phyloP scores from a whole-genome alignment of 2,797 vertebrate species.

The Otolemur crassicaudatus region DNA sequence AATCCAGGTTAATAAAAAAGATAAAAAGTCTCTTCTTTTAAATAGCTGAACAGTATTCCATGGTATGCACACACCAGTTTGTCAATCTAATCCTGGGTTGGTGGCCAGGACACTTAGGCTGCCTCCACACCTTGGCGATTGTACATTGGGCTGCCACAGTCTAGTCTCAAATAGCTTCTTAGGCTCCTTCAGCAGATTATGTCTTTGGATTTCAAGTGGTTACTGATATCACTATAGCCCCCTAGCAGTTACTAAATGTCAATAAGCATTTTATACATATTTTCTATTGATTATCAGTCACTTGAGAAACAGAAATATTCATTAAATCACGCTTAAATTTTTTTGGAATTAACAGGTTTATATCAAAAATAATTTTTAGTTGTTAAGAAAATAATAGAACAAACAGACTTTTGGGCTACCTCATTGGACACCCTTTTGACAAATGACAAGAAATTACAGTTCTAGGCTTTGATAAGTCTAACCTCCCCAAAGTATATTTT shows the following conservation, averaged over 20 bases:
- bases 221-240: not conserved
- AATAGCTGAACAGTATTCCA: too few species aligned
- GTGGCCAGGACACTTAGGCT: too few species aligned
- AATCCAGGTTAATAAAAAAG: too few species aligned
- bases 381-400: not conserved
- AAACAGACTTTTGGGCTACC: conserved; percentile 2
- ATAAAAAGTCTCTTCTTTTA: too few species aligned
- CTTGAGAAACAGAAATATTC: not conserved
- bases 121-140: too few species aligned
- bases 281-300: conserved; percentile 9
- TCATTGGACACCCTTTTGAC: not conserved
- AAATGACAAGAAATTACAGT: conserved; percentile 14
- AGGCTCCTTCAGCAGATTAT: not conserved
- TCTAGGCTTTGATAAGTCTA: not conserved
- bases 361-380: not conserved
- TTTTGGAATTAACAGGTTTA: not conserved
- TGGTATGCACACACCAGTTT: too few species aligned
- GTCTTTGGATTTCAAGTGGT: not conserved
- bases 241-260: not conserved
- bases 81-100: too few species aligned
- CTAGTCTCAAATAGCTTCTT: not conserved
- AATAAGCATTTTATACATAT: not conserved
- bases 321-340: not conserved
- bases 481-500: not conserved
- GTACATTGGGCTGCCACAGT: too few species aligned